A percentile compares a stretch with the other conserved stretches of the same genome.
Evolutionary conservation across 2,888 invertebrate species (phyloP).

Genomic region (Penaeus monodon): DNA sequence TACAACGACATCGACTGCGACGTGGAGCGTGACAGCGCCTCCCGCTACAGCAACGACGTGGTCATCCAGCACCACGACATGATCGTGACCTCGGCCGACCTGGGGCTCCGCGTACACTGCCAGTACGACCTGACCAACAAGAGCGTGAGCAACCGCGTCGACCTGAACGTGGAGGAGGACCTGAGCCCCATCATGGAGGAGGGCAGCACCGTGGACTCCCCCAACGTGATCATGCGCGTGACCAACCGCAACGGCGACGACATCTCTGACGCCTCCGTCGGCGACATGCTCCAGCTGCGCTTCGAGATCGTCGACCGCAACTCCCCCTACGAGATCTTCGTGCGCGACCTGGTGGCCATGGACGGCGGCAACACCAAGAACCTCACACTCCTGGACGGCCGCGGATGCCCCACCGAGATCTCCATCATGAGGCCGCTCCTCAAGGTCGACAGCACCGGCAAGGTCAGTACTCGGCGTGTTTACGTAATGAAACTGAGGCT

Average conservation of each 20-base stretch:
- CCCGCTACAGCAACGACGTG: constrained; percentile 90
- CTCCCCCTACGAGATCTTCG: constrained; percentile 95
- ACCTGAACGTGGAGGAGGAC: constrained; percentile 83
- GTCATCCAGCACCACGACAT: constrained; percentile 93
- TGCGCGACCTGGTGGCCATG: constrained; percentile 92
- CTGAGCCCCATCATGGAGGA: constrained; percentile 88
- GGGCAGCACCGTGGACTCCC: constrained; percentile 91
- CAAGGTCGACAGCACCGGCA: constrained; percentile 77
- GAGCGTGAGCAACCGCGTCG: constrained; percentile 90
- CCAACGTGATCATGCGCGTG: constrained; percentile 87
- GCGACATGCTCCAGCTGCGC: constrained; percentile 89
- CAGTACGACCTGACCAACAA: constrained; percentile 95
- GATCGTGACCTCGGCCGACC: constrained; percentile 93
- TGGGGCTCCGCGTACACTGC: constrained; percentile 92
- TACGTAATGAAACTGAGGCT: not conserved
- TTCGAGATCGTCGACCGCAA: constrained; percentile 93
- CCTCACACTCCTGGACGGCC: constrained; percentile 90
- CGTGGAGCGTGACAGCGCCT: constrained; percentile 88
- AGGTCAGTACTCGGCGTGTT: constrained; percentile 57
- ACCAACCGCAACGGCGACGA: constrained; percentile 79
- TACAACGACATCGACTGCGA: constrained; percentile 94
- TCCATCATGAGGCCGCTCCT: constrained; percentile 93
- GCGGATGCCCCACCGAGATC: constrained; percentile 93
- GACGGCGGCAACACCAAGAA: constrained; percentile 93
- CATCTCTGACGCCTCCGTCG: constrained; percentile 89